These are phyloP conservation scores for Dermolepida albohirtum DNA, from an alignment of 2,888 invertebrate genomes.

Conservation along the genomic window DNA sequence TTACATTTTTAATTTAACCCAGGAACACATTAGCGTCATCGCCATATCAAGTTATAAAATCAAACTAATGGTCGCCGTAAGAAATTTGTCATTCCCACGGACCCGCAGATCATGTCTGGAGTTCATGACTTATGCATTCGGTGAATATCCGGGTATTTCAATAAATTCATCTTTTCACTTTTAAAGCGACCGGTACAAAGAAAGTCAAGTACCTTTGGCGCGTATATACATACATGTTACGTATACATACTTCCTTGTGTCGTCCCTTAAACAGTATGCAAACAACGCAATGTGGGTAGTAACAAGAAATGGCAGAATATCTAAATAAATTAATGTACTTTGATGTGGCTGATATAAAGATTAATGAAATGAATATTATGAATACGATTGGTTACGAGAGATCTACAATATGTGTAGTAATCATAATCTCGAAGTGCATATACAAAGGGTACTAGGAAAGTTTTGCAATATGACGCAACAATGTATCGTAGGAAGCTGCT, in stretches of 20 bases:
- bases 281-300: conserved; percentile 10
- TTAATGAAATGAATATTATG: background rate
- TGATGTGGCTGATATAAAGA: background rate
- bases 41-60: conserved; percentile 18
- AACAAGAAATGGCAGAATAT: conserved; percentile 15
- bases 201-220: conserved; percentile 1
- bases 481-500: too few relatives aligned
- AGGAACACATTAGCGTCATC: conserved; percentile 7
- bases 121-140: conserved; percentile 23
- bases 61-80: conserved; percentile 9
- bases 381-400: too few relatives aligned
- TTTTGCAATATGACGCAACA: too few relatives aligned
- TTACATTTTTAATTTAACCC: conserved; percentile 12
- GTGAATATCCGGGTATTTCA: conserved; percentile 14
- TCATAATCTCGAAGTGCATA: too few relatives aligned
- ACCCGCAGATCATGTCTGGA: conserved; percentile 18
- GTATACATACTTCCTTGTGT: conserved; percentile 20
- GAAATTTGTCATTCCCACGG: conserved; percentile 22
- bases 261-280: conserved; percentile 29
- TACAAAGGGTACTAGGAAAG: too few relatives aligned
- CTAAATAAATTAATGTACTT: background rate
- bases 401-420: too few relatives aligned
- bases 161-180: conserved; percentile 15
- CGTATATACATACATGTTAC: conserved; percentile 6
- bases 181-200: conserved; percentile 1